A percentile compares a stretch with the other conserved stretches of the same genome.
These are phyloP conservation scores for Drosophila melanosoma DNA, from an alignment of 2,888 invertebrate genomes.

Conservation along the genomic window DNA sequence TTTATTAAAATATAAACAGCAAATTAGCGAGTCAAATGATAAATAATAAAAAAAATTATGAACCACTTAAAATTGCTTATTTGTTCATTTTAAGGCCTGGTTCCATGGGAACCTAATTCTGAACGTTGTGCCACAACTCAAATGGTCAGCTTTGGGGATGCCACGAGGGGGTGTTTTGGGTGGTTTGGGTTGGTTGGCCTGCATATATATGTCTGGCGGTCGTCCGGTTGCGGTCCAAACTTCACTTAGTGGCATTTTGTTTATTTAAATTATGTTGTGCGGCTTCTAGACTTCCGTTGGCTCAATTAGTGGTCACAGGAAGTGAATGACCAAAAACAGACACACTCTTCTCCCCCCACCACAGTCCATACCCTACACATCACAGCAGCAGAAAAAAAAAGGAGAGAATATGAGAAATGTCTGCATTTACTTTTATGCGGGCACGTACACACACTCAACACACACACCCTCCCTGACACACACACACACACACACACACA, in stretches of 20 bases:
- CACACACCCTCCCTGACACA: background rate
- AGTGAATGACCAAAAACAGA: slow-evolving; percentile 34
- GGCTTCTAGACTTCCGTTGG: slow-evolving; percentile 78
- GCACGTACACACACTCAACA: slow-evolving; percentile 44
- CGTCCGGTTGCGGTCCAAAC: slow-evolving; percentile 76
- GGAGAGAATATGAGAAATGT: slow-evolving; percentile 46
- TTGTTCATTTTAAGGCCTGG: background rate
- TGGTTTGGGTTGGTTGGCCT: too few species aligned
- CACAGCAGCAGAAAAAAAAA: background rate
- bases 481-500: slow-evolving; percentile 15
- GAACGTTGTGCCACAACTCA: background rate
- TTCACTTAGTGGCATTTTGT: slow-evolving; percentile 78
- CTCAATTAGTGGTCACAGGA: slow-evolving; percentile 78
- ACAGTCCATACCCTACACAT: too few species aligned
- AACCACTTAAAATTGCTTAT: background rate
- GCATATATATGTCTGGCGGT: slow-evolving; percentile 42
- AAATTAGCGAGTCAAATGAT: background rate
- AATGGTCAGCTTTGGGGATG: background rate
- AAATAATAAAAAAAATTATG: background rate
- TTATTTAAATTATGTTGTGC: slow-evolving; percentile 80
- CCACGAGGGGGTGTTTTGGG: too few species aligned
- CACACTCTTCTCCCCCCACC: background rate
- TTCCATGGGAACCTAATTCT: background rate
- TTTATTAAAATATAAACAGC: background rate
- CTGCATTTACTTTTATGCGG: slow-evolving; percentile 61